Base-by-base conservation (phyloP, 1,140 invertebrate genomes). In the Andrena cerasifolii region DNA sequence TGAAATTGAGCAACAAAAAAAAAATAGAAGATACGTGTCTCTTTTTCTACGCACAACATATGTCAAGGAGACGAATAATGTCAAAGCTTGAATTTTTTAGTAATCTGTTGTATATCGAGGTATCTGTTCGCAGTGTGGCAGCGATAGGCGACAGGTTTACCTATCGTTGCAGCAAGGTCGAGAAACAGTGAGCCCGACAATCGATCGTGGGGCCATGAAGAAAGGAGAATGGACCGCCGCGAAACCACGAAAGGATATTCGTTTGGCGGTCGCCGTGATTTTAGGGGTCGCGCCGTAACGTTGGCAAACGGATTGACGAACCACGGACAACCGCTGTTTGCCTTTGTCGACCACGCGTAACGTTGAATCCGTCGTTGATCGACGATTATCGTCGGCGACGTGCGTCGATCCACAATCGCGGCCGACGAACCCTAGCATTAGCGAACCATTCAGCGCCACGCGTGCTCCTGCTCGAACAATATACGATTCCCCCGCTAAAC, bases 301-400 rank as follows among this genome's bases (percentile, higher is more conserved):
- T 78, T 67, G 43, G 49, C 67, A 79, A 80, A 77, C 65, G 47
- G 47, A 80, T 53, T n/a, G 53, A 68, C 67, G 66, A 54, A 51
- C 68, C 62, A 66, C 66, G 67, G 59, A 53, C 67, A 77, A 81
- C 43, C 51, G 65, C 24, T 72, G 71, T 80, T 84, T 83, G 54
- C 66, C 59, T 62, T 63, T 72, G 75, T 79, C 68, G 72, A 62
- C 45, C 47, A 74, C 49, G 65, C 56, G 54, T 63, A 68, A 65
- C 54, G 67, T 76, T 83, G 77, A 83, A 83, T 83, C 82, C 77
- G n/a, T 56, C 71, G 65, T 83, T 83, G 81, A 84, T 76, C 82
- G 77, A 80, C 77, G 78, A 84, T 78, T 85, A 82, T 85, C 79
- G 68, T 72, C 65, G 67, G 33, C 68, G 49, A 49, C 59, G 58